Evolutionary conservation across 2,113 vertebrate species (phyloP), one percentile per base, ranked within the genome.

Genomic region (Abramis brama): DNA sequence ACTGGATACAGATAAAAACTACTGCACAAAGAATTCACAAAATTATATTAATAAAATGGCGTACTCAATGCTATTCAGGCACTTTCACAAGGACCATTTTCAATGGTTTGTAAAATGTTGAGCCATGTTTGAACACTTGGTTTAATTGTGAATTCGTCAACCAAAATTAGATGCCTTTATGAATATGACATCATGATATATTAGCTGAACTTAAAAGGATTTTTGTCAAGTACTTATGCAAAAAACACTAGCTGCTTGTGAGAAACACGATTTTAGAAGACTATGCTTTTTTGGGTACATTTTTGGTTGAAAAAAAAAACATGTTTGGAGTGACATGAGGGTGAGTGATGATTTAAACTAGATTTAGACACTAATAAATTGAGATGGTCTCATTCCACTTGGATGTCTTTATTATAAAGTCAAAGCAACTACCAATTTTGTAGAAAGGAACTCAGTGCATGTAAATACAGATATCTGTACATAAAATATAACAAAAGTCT

Each of bases 361-460:
- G 19, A 57, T 57, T 23, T 23, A 57, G 55, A 23, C 50, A 5
- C 6, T 21, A 47, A 52, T 77, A 13, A 52, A 77, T 8, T 10
- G 25, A 30, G 43, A 76, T 9, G n/a, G n/a, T 30, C 17, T 33
- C 15, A 10, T 79, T 74, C 87, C 84, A 36, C 47, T 62, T 79
- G 86, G 79, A 89, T 84, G 85, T 90, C 86, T 93, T 93, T 92
- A 91, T 92, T 89, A 92, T 86, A 91, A 88, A 90, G 73, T 92
- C 78, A 83, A 89, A 75, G 68, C 73, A 73, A 70, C 74, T 85
- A 62, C 90, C 86, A 88, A 92, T 91, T 73, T 91, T 79, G 88
- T 93, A 94, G 92, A 94, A 94, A 94, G 90, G 71, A 94, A 92
- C 87, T 94, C 92, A 92, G 93, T 94, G 94, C 92, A 92, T 90